Percentiles rank a stretch among this genome's conserved stretches.
These are phyloP conservation scores for Cherax quadricarinatus DNA, from an alignment of 1,140 invertebrate species.

Conservation along the genomic window DNA sequence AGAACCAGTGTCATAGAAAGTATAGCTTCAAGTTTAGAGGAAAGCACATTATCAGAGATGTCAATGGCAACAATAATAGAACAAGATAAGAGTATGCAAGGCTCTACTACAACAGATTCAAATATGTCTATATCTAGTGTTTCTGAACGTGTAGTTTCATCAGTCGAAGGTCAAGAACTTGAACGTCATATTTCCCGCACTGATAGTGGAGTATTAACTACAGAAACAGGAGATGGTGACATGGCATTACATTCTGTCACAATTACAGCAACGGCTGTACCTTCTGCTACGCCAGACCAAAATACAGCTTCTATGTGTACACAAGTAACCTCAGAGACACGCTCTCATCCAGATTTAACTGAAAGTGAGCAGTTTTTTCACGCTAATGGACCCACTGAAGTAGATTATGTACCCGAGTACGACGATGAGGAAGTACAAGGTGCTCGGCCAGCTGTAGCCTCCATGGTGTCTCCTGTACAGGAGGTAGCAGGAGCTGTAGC, in stretches of 20 bases:
- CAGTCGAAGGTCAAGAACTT: conserved; percentile 57
- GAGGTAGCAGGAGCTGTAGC: conserved; percentile 67
- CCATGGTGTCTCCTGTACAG: conserved; percentile 37
- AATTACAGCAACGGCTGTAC: conserved; percentile 79
- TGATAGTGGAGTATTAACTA: conserved; percentile 61
- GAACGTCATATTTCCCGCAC: conserved; percentile 55
- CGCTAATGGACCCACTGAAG: conserved; percentile 80
- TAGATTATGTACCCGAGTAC: conserved; percentile 79
- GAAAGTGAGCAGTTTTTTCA: conserved; percentile 75
- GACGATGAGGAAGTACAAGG: conserved; percentile 77
- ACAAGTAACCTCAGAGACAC: conserved; percentile 79
- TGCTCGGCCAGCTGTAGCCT: conserved; percentile 71
- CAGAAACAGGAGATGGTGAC: conserved; percentile 70
- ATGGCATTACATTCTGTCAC: conserved; percentile 78
- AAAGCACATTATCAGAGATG: conserved; percentile 77
- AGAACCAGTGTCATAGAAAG: conserved; percentile 60
- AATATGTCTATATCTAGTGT: conserved; percentile 73
- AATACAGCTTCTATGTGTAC: conserved; percentile 78
- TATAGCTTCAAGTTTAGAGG: conserved; percentile 70
- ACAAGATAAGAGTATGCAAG: conserved; percentile 66
- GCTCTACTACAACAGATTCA: conserved; percentile 40
- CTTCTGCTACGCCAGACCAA: conserved; percentile 77
- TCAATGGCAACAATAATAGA: conserved; percentile 80
- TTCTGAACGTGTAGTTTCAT: conserved; percentile 74
- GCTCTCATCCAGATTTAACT: conserved; percentile 74